These are phyloP conservation scores for Brachionichthys hirsutus DNA, from an alignment of 2,113 vertebrate species.

Conservation along the genomic window DNA sequence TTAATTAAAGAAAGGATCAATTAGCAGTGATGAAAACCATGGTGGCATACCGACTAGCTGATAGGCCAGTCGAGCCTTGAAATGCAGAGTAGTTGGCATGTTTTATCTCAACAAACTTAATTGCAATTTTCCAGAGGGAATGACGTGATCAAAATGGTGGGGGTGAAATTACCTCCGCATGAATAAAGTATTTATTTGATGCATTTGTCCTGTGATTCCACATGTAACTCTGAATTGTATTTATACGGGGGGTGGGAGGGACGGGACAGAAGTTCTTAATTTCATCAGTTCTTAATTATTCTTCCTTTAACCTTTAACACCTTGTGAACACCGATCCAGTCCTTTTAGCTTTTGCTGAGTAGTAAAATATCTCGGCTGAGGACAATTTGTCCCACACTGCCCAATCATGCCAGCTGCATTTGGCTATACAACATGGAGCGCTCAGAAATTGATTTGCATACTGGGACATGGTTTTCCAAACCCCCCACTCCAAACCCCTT, in stretches of 20 bases:
- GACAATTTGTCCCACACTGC: conserved; percentile 66
- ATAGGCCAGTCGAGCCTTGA: conserved; percentile 80
- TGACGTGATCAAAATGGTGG: conserved; percentile 77
- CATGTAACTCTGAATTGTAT: conserved; percentile 45
- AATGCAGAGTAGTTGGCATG: conserved; percentile 80
- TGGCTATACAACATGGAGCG: conserved; percentile 66
- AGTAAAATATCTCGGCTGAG: conserved; percentile 62
- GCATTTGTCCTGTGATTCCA: conserved; percentile 68
- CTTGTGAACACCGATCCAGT: conserved; percentile 51
- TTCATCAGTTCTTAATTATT: conserved; percentile 39
- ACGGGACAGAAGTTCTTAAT: conserved; percentile 37
- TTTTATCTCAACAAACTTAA: conserved; percentile 82
- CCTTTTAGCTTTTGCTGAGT: conserved; percentile 76
- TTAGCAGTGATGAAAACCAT: conserved; percentile 81
- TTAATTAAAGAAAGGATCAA: conserved; percentile 85
- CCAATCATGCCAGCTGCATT: conserved; percentile 70
- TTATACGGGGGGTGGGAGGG: conserved; percentile 18
- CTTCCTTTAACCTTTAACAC: conserved; percentile 68
- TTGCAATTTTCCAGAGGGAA: conserved; percentile 81
- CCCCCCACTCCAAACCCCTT: conserved; percentile 10
- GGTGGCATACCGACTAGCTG: conserved; percentile 75
- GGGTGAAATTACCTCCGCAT: conserved; percentile 73
- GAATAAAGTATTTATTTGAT: conserved; percentile 73
- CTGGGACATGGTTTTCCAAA: conserved; percentile 57
- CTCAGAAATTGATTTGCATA: conserved; percentile 71